A percentile compares a stretch with the other conserved stretches of the same genome.
phyloP scores from a whole-genome alignment of 64 coral and sea anemone species.

The Hydrozoanthus tunicans region DNA sequence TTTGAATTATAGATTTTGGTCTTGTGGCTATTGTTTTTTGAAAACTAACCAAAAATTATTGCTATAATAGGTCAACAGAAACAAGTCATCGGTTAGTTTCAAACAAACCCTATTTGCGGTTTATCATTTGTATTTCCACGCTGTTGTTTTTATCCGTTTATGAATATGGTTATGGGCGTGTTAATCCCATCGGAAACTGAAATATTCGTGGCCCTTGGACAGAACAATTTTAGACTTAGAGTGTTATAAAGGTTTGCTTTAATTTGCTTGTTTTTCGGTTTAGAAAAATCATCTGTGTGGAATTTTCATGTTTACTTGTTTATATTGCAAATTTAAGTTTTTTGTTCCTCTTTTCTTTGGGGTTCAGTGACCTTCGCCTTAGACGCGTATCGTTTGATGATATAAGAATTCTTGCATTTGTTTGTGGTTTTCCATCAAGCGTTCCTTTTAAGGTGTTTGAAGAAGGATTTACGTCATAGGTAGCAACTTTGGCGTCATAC shows the following conservation, averaged over 20 bases:
- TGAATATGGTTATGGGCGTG: conserved; percentile 1
- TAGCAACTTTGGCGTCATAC: background rate
- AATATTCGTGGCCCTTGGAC: background rate
- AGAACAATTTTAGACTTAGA: background rate
- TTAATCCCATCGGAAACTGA: background rate
- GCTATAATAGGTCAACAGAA: background rate
- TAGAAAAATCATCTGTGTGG: background rate
- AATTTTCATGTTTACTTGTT: background rate
- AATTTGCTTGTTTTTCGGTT: background rate
- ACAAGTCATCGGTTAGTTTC: background rate
- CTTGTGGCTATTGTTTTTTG: background rate
- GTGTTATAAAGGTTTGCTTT: too few species aligned
- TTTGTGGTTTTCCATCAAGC: background rate
- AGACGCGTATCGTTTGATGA: background rate
- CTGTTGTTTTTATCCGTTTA: background rate
- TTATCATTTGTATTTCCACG: background rate
- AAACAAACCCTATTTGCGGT: background rate
- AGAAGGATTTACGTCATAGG: too few species aligned
- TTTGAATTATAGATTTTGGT: background rate
- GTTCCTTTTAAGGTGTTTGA: background rate
- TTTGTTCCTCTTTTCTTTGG: background rate
- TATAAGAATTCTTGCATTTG: background rate
- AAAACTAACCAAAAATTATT: background rate
- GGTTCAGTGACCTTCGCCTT: background rate
- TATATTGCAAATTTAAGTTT: background rate